These are phyloP conservation scores for Drosophila cognata DNA, from an alignment of 2,888 invertebrate species.

Conservation along the genomic window DNA sequence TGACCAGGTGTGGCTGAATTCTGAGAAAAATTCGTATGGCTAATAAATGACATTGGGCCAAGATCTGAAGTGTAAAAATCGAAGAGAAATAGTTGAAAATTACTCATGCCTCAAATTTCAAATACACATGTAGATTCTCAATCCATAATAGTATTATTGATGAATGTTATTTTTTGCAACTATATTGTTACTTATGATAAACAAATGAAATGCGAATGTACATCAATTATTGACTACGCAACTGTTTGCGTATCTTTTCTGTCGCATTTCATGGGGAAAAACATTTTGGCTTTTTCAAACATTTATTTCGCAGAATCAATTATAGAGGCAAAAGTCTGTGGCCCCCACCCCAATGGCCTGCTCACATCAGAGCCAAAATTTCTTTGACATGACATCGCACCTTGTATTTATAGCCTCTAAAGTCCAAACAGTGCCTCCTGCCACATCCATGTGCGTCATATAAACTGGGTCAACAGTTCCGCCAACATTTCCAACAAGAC, in stretches of 20 bases:
- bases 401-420: conserved; percentile 51
- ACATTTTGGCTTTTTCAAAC: background rate
- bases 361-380: conserved; percentile 24
- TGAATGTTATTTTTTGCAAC: background rate
- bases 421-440: conserved; percentile 27
- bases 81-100: background rate
- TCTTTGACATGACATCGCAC: conserved; percentile 38
- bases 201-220: background rate
- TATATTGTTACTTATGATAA: background rate
- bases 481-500: conserved; percentile 19
- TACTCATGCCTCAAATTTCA: background rate
- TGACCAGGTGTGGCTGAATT: conserved; percentile 42
- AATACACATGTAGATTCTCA: background rate
- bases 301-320: conserved; percentile 19
- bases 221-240: background rate
- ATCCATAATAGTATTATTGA: background rate
- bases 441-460: conserved; percentile 43
- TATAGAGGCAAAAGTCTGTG: conserved; percentile 5
- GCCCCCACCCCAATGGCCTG: background rate
- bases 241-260: background rate
- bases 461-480: conserved; percentile 73
- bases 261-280: background rate
- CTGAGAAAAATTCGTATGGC: background rate
- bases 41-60: conserved; percentile 27
- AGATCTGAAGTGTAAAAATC: background rate